These are phyloP conservation scores for Hemaris fuciformis DNA, from an alignment of 2,888 invertebrate genomes.

Conservation along the genomic window DNA sequence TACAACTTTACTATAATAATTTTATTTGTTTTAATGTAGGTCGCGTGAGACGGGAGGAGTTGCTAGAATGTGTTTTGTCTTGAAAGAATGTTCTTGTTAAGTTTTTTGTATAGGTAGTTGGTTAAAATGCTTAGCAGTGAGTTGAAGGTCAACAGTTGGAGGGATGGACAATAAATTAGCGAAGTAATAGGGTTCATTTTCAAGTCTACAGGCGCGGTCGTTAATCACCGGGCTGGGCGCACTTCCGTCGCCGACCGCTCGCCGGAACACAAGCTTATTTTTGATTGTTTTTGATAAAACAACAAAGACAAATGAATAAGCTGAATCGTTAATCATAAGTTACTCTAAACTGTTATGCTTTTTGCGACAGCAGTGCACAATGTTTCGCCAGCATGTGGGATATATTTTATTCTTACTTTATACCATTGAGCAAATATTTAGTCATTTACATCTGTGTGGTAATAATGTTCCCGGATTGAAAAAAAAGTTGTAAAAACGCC, in stretches of 20 bases:
- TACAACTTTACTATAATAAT: too few species aligned
- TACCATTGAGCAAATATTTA: not conserved
- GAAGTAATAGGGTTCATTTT: slow-evolving; percentile 75
- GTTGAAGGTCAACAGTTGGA: slow-evolving; percentile 53
- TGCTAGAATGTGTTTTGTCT: not conserved
- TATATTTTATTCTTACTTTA: not conserved
- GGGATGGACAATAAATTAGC: slow-evolving; percentile 52
- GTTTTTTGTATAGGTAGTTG: not conserved
- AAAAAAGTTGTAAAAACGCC: not conserved
- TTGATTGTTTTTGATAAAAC: slow-evolving; percentile 78
- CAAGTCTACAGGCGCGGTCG: slow-evolving; percentile 62
- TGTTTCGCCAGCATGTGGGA: not conserved
- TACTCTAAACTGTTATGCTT: slow-evolving; percentile 51
- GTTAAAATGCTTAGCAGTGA: slow-evolving; percentile 6
- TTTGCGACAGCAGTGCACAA: not conserved
- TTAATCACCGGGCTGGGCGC: slow-evolving; percentile 65
- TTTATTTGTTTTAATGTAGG: not conserved
- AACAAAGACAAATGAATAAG: slow-evolving; percentile 71
- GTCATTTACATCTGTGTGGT: too few species aligned
- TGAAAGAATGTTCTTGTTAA: not conserved
- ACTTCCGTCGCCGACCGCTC: slow-evolving; percentile 60
- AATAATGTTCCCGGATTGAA: too few species aligned
- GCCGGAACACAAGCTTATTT: slow-evolving; percentile 72
- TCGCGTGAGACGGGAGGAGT: not conserved
- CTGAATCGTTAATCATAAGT: slow-evolving; percentile 65